These are phyloP conservation scores for Drosophila recens DNA, from an alignment of 2,888 invertebrate species.

Conservation along the genomic window DNA sequence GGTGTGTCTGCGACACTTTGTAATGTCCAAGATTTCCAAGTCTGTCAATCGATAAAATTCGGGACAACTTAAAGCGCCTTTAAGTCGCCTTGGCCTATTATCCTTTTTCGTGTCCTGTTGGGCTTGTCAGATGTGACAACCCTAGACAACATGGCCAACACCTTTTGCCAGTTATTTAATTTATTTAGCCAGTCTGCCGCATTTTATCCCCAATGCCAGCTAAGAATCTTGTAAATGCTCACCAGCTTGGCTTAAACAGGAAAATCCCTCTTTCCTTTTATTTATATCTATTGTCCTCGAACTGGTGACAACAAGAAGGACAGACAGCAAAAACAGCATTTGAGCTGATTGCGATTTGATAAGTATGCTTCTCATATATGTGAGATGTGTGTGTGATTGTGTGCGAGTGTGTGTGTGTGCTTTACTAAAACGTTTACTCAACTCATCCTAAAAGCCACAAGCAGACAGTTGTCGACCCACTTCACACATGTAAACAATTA, in stretches of 20 bases:
- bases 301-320: conserved; percentile 31
- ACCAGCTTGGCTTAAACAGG: conserved; percentile 14
- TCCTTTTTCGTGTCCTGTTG: conserved; percentile 9
- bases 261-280: background rate
- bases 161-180: conserved; percentile 54
- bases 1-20: conserved; percentile 47
- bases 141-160: conserved; percentile 27
- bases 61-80: conserved; percentile 34
- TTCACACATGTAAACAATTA: conserved; percentile 61
- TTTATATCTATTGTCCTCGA: background rate
- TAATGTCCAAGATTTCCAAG: conserved; percentile 22
- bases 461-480: conserved; percentile 43
- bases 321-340: conserved; percentile 56
- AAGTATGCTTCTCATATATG: conserved; percentile 66
- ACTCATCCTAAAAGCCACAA: conserved; percentile 37
- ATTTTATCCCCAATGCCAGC: conserved; percentile 46
- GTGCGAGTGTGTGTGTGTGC: conserved; percentile 15
- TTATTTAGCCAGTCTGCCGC: conserved; percentile 44
- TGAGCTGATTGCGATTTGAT: conserved; percentile 77
- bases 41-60: conserved; percentile 35
- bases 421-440: conserved; percentile 42
- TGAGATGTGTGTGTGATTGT: conserved; percentile 4
- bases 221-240: conserved; percentile 35
- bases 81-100: conserved; percentile 30
- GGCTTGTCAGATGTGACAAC: conserved; percentile 32